phyloP scores from a whole-genome alignment of 1,140 invertebrate genomes.

The Magallana ariakensis region DNA sequence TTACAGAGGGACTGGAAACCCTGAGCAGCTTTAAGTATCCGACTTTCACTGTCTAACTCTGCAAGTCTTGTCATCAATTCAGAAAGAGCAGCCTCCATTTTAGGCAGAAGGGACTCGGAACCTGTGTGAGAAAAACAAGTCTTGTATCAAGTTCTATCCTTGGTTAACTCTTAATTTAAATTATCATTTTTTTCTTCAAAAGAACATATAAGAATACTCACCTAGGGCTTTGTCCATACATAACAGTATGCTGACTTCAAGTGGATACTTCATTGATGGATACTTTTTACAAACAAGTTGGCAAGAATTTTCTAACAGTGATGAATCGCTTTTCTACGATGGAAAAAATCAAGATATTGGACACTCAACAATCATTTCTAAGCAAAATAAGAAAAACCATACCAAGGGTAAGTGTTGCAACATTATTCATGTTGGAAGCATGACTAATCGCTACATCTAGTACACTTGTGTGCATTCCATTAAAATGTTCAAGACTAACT shows the following conservation, averaged over 20 bases:
- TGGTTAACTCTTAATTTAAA: too few relatives aligned
- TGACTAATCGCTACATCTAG: too few relatives aligned
- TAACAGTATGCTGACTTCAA: not conserved
- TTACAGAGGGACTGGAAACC: slow-evolving; percentile 49
- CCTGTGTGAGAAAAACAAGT: not conserved
- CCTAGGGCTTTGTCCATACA: not conserved
- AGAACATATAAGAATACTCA: not conserved
- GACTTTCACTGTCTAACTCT: not conserved
- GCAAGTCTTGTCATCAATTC: slow-evolving; percentile 32
- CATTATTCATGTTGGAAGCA: too few relatives aligned
- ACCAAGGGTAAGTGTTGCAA: too few relatives aligned
- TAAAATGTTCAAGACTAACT: too few relatives aligned
- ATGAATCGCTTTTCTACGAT: not conserved
- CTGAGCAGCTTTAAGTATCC: slow-evolving; percentile 46
- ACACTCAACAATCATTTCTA: too few relatives aligned
- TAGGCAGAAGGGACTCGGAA: not conserved
- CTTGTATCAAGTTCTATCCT: not conserved
- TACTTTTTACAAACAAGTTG: not conserved
- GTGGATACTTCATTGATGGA: not conserved
- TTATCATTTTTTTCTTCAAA: too few relatives aligned
- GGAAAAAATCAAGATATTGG: not conserved
- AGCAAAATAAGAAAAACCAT: too few relatives aligned
- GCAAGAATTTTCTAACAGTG: not conserved
- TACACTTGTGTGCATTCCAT: too few relatives aligned
- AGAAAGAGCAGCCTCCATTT: slow-evolving; percentile 8